These are phyloP conservation scores for Dendrolimus pini DNA, from an alignment of 2,888 invertebrate species.

Conservation along the genomic window DNA sequence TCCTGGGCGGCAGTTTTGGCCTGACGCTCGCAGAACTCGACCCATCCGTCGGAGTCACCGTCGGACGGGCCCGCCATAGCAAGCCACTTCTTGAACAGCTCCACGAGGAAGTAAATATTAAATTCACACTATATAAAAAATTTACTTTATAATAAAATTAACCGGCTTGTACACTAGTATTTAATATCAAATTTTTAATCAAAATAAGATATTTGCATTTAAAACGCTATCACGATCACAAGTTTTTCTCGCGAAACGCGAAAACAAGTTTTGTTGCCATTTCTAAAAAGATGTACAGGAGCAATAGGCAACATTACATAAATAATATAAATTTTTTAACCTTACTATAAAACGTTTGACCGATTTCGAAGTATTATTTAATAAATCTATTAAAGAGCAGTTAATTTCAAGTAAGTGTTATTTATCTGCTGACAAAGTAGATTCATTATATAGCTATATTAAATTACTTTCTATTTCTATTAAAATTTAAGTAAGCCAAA, in stretches of 20 bases:
- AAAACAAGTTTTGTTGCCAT: conserved; percentile 69
- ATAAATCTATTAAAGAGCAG: no score
- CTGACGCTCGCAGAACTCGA: conserved; percentile 92
- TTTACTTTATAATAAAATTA: conserved; percentile 20
- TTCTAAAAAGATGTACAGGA: conserved; percentile 19
- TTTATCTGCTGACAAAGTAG: no score
- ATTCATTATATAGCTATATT: no score
- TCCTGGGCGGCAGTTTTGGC: conserved; percentile 90
- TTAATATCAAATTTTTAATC: conserved; percentile 51
- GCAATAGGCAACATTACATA: no score
- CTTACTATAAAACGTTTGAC: no score
- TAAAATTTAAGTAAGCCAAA: no score
- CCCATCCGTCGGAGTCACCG: conserved; percentile 83
- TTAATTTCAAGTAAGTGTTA: no score
- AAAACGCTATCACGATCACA: conserved; percentile 40
- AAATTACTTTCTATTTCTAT: no score
- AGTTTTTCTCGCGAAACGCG: conserved; percentile 61
- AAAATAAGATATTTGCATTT: conserved; percentile 49
- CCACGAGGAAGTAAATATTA: conserved; percentile 57
- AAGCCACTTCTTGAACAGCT: conserved; percentile 68
- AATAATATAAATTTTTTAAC: no score
- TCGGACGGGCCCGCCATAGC: conserved; percentile 77
- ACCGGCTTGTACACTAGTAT: conserved; percentile 22
- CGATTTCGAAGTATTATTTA: no score
- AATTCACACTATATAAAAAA: conserved; percentile 33